A percentile compares a stretch with the other conserved stretches of the same genome.
Conservation (phyloP, 1,140 invertebrate species). For the Zaprionus capensis region DNA sequence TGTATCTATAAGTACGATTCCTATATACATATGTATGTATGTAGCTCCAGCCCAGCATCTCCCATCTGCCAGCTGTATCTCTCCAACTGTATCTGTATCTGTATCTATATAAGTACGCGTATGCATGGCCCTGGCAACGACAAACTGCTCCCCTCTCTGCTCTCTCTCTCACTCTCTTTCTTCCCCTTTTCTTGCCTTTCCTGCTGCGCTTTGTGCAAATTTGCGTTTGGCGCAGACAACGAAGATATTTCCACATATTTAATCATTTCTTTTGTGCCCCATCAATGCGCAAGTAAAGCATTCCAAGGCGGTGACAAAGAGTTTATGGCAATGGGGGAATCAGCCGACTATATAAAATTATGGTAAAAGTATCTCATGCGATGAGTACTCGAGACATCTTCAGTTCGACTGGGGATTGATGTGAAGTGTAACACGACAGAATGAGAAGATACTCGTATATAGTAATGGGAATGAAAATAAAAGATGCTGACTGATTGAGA, state of each 20-base stretch:
- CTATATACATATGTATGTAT: neutral
- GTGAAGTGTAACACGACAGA: no score
- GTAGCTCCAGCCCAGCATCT: no score
- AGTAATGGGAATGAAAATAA: neutral
- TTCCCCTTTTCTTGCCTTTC: neutral
- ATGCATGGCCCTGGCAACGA: slow-evolving; percentile 19
- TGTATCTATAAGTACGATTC: slow-evolving; percentile 22
- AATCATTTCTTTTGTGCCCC: slow-evolving; percentile 32
- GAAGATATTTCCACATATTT: slow-evolving; percentile 30
- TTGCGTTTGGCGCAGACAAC: slow-evolving; percentile 23
- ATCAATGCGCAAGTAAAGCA: slow-evolving; percentile 6
- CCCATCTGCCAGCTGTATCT: neutral
- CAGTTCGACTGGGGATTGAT: no score
- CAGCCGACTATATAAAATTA: neutral
- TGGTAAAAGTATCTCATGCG: neutral
- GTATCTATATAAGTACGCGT: slow-evolving; percentile 10
- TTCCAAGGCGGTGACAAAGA: neutral
- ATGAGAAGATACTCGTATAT: no score
- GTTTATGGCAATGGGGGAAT: neutral
- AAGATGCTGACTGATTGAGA: neutral
- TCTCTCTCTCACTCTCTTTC: neutral
- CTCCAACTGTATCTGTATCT: slow-evolving; percentile 19
- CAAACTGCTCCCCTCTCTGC: neutral
- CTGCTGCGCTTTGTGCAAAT: slow-evolving; percentile 22
- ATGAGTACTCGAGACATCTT: neutral